Percentiles rank a stretch among this genome's conserved stretches.
Evolutionary conservation across 2,797 vertebrate species (phyloP).

Genomic region (Poeciliopsis paucimaculata): DNA sequence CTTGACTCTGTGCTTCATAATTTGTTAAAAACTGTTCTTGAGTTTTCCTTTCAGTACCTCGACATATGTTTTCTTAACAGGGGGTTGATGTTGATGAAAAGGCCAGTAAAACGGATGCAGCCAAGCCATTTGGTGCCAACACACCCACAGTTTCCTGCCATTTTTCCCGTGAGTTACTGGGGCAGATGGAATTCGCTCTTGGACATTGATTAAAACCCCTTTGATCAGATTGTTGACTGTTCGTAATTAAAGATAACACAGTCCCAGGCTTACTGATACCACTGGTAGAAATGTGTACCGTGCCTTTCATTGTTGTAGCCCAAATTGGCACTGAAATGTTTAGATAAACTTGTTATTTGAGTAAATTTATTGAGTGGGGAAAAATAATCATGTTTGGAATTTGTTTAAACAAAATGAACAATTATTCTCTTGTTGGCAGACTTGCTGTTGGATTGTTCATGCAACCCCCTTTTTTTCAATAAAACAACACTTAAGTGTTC

Average conservation of each 20-base stretch:
- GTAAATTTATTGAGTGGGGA: neutral
- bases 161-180: conserved; percentile 87
- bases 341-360: neutral
- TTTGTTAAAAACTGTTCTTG: neutral
- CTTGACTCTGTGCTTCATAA: conserved; percentile 7
- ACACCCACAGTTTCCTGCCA: conserved; percentile 94
- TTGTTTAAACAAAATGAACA: neutral
- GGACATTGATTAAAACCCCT: conserved; percentile 49
- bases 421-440: neutral
- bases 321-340: neutral
- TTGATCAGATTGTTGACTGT: conserved; percentile 25
- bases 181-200: conserved; percentile 47
- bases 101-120: conserved; percentile 80
- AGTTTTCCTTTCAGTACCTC: conserved; percentile 1
- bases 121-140: conserved; percentile 90
- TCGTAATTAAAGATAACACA: conserved; percentile 28
- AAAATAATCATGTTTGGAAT: neutral
- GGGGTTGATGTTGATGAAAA: conserved; percentile 90
- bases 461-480: neutral
- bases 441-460: neutral
- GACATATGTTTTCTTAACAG: conserved; percentile 70
- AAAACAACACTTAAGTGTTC: neutral
- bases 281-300: neutral
- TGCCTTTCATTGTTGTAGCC: neutral
- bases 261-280: neutral